Percentiles rank a stretch among this genome's conserved stretches.
Conservation (phyloP, 92 coral and sea anemone genomes). For the Parazoanthus swiftii region DNA sequence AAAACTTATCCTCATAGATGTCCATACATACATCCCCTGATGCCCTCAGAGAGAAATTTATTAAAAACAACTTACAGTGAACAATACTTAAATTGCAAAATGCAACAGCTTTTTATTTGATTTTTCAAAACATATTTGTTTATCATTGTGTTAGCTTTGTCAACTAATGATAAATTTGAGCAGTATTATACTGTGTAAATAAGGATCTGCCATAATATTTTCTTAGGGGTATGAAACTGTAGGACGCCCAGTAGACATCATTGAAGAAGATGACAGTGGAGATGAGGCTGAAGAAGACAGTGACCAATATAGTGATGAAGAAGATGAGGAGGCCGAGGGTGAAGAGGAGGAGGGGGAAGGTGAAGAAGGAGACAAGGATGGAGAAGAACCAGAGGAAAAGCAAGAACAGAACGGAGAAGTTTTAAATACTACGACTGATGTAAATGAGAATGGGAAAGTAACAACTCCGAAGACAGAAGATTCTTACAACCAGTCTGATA, state of each 20-base stretch:
- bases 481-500: not conserved
- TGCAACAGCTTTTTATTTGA: too few relatives aligned
- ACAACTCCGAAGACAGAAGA: not conserved
- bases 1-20: too few relatives aligned
- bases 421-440: not conserved
- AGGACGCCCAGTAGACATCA: conserved; percentile 11
- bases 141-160: too few relatives aligned
- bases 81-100: too few relatives aligned
- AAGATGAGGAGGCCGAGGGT: not conserved
- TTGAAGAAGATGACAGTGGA: conserved; percentile 21
- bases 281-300: conserved; percentile 16
- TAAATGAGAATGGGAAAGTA: not conserved
- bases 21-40: too few relatives aligned
- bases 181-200: not conserved
- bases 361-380: conserved; percentile 1
- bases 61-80: too few relatives aligned
- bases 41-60: too few relatives aligned
- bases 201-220: not conserved
- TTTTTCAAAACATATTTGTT: too few relatives aligned
- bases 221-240: conserved; percentile 21
- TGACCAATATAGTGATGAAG: not conserved
- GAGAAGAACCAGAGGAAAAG: not conserved
- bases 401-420: conserved; percentile 41
- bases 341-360: conserved; percentile 1
- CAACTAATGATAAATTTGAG: not conserved